A percentile compares a stretch with the other conserved stretches of the same genome.
These are phyloP conservation scores for Aleadryas rufinucha DNA, from an alignment of 2,113 vertebrate species.

Conservation along the genomic window DNA sequence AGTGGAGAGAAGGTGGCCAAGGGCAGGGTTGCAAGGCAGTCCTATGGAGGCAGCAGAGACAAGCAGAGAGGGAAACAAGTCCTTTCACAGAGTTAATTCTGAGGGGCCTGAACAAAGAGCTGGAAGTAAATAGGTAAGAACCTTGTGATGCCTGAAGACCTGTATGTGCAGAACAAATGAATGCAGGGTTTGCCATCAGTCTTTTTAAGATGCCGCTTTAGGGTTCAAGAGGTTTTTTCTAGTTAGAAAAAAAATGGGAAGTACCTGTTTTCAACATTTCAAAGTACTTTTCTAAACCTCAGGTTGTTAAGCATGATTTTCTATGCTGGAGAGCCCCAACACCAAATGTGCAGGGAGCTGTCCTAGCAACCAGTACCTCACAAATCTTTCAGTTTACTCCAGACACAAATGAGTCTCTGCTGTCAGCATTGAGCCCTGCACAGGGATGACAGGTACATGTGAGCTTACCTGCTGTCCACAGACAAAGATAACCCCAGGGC, in stretches of 20 bases:
- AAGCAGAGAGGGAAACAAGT: not conserved
- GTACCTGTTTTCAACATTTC: not conserved
- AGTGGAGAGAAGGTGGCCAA: not conserved
- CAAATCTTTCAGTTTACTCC: not conserved
- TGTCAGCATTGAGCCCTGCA: not conserved
- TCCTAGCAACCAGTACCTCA: too few relatives aligned
- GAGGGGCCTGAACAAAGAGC: not conserved
- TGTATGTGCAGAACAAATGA: not conserved
- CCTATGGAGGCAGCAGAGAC: not conserved
- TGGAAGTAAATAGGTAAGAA: not conserved
- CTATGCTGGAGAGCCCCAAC: not conserved
- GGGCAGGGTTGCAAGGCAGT: not conserved
- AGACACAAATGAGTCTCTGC: accelerated
- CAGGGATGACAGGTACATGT: accelerated
- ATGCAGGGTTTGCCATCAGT: not conserved
- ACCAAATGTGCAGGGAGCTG: not conserved
- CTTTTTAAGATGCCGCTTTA: not conserved
- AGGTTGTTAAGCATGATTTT: not conserved
- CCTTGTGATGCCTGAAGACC: not conserved
- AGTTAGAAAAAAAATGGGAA: not conserved
- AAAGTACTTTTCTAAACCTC: not conserved
- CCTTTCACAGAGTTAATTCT: not conserved
- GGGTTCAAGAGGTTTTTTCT: not conserved
- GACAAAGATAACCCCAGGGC: not conserved
- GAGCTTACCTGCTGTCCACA: not conserved